These are phyloP conservation scores for Chamaea fasciata DNA, from an alignment of 2,113 vertebrate species.

Conservation along the genomic window DNA sequence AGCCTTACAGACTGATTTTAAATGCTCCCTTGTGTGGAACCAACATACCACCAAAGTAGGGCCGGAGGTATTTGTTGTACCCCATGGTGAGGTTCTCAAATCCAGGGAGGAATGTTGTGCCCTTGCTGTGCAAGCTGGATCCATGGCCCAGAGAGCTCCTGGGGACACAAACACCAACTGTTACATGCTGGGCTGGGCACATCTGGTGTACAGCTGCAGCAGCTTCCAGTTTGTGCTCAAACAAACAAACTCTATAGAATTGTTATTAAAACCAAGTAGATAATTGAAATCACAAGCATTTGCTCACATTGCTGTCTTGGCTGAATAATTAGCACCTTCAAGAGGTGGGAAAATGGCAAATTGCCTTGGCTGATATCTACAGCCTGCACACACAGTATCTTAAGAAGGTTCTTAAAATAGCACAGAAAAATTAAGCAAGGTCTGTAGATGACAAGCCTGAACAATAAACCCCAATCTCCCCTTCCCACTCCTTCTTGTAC, in stretches of 20 bases:
- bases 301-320: neutral
- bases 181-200: neutral
- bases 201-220: neutral
- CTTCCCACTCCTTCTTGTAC: neutral
- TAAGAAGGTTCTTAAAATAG: neutral
- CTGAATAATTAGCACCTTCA: neutral
- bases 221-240: neutral
- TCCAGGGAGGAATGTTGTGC: conserved; percentile 78
- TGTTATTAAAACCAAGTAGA: neutral
- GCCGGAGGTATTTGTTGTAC: conserved; percentile 90
- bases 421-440: neutral
- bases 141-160: conserved; percentile 64
- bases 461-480: neutral
- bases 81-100: conserved; percentile 88
- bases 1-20: neutral
- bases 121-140: conserved; percentile 55
- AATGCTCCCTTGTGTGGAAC: neutral
- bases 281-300: neutral
- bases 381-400: neutral
- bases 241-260: neutral
- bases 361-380: neutral
- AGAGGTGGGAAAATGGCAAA: neutral
- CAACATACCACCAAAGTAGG: conserved; percentile 86
- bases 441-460: neutral
- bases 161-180: neutral